Base-by-base conservation (phyloP, 2,797 vertebrate species). In the Limnodromus scolopaceus region DNA sequence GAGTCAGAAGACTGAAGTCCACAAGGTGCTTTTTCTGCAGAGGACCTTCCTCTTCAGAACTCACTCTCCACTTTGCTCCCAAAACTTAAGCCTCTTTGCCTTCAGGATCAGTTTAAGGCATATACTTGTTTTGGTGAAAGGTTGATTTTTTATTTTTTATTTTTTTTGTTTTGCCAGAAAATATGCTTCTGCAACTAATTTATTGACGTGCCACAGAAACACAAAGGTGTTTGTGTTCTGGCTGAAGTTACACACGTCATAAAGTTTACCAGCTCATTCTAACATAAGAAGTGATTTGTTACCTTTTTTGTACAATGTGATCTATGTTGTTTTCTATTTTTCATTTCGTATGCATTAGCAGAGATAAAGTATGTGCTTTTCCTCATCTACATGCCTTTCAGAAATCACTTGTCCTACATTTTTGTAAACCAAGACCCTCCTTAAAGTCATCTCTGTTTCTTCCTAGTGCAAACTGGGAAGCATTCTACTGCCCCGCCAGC, bases 141-240 rank as follows among this genome's bases (percentile, higher is more conserved):
- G 14, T 16, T 89, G 55, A 38, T 25, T 39, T 13, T 39, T 39
- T 32, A n/a, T n/a, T n/a, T n/a, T n/a, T 25, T 39, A 9, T 39
- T 55, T 32, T 63, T 71, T 57, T 63, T 2, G 10, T 74, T 92
- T 57, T 85, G 36, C 48, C 38, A 45, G 53, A 53, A n/a, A 45
- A 54, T 34, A 23, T 6, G 12, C 32, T 89, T 84, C 64, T 65
- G 53, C 75, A 84, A 76, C n/a, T 63, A 38, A 79, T 48, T 77
- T 82, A 41, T 32, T 3, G 3, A 24, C 0, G 0, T 24, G 60
- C 39, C 38, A 71, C 0, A 0, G 74, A 91, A 88, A 55, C 64
- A 68, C 28, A 53, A 76, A 70, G 15, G 27, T 75, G 71, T 87
- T 80, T 83, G 51, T 53, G 55, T 36, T 80, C 43, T 85, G 63